Evolutionary conservation across 35 echinoderm and acorn worm species (phyloP).

Genomic region (Stichopus chloronotus): DNA sequence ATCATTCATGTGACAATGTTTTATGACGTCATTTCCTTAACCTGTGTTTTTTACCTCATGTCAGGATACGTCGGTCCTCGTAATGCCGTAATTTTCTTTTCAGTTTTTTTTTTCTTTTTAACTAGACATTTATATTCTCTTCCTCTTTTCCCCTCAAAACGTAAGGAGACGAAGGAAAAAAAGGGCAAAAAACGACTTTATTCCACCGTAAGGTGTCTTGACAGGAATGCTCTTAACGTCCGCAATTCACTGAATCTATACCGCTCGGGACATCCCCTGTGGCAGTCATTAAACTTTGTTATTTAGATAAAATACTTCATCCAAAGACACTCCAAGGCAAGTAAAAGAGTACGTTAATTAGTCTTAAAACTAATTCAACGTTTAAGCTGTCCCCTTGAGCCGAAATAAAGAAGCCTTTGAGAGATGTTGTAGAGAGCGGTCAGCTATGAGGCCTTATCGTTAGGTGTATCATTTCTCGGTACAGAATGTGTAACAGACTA

Average conservation of each 20-base stretch:
- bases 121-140: background rate
- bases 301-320: constrained; percentile 48
- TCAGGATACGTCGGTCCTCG: no score
- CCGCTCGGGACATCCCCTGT: background rate
- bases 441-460: background rate
- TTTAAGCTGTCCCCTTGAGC: constrained; percentile 38
- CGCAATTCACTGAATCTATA: background rate
- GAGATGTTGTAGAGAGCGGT: background rate
- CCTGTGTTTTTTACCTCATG: no score
- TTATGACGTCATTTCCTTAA: no score
- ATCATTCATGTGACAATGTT: no score
- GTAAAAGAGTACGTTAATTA: constrained; percentile 36
- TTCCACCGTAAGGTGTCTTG: background rate
- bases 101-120: no score
- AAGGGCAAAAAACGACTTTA: background rate
- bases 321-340: background rate
- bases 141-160: background rate
- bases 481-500: no score
- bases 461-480: background rate
- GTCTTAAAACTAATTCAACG: constrained; percentile 38
- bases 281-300: constrained; percentile 50
- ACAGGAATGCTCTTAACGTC: constrained; percentile 8
- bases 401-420: background rate
- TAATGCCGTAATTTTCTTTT: no score
- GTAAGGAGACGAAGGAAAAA: background rate